These are phyloP conservation scores for Nomada ruficornis DNA, from an alignment of 2,888 invertebrate genomes.

Conservation along the genomic window DNA sequence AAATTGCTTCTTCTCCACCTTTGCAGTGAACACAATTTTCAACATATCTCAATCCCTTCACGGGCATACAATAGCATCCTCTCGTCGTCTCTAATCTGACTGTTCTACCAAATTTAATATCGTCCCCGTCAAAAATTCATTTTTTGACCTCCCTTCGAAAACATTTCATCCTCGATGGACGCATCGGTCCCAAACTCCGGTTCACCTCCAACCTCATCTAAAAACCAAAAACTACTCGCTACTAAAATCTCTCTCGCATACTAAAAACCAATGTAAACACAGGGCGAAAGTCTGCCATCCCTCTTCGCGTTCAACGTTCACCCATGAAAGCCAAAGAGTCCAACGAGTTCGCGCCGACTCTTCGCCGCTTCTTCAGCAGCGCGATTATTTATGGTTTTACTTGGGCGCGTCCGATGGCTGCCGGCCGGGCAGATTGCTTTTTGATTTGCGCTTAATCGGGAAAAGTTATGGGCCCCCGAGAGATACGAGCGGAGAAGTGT, in stretches of 20 bases:
- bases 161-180: neutral
- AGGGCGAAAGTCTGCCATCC: neutral
- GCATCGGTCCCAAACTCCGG: neutral
- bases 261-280: neutral
- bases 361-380: constrained; percentile 41
- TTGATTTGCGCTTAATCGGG: constrained; percentile 84
- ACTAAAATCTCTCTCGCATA: too few species aligned
- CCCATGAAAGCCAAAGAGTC: constrained; percentile 6
- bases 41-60: too few species aligned
- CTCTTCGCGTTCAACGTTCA: neutral
- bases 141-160: neutral
- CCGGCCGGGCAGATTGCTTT: constrained; percentile 81
- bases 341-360: neutral
- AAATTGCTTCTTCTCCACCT: too few species aligned
- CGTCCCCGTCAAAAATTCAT: too few species aligned
- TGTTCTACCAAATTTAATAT: too few species aligned
- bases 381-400: constrained; percentile 77
- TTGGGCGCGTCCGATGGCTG: constrained; percentile 71
- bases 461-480: constrained; percentile 81
- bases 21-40: too few species aligned
- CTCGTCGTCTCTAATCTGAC: too few species aligned
- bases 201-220: neutral
- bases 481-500: constrained; percentile 56
- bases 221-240: too few species aligned
- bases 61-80: too few species aligned